These are phyloP conservation scores for Chlorospingus semifuscus DNA, from an alignment of 2,797 vertebrate genomes.

Conservation along the genomic window DNA sequence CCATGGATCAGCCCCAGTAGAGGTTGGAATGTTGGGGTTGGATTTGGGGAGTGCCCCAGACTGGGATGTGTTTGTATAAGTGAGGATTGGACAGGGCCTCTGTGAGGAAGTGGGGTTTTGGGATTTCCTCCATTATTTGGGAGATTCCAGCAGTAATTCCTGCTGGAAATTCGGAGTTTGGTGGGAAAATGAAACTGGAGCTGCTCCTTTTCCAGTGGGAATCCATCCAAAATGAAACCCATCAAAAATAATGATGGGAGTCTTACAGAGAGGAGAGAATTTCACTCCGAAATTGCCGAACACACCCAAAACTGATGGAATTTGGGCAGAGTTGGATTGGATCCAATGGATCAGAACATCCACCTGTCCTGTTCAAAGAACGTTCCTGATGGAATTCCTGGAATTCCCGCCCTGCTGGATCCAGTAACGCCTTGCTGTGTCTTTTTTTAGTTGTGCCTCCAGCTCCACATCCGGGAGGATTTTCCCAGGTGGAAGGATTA, in stretches of 20 bases:
- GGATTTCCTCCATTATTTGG: neutral
- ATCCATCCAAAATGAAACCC: neutral
- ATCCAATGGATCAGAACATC: neutral
- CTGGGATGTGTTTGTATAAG: neutral
- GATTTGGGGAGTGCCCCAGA: neutral
- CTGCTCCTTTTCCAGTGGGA: neutral
- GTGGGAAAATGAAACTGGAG: neutral
- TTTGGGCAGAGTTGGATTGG: neutral
- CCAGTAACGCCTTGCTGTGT: neutral
- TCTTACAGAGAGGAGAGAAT: neutral
- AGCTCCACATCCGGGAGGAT: neutral
- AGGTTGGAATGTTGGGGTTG: neutral
- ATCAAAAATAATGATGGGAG: neutral
- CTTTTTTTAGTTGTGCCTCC: neutral
- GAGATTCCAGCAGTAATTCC: neutral
- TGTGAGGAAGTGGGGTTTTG: accelerated
- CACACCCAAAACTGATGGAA: neutral
- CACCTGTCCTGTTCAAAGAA: neutral
- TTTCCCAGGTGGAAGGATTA: neutral
- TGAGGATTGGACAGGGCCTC: neutral
- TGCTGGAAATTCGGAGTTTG: neutral
- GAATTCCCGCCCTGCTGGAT: accelerated
- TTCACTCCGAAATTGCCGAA: neutral
- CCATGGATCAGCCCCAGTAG: neutral
- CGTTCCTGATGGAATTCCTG: accelerated